Percentiles rank a stretch among this genome's conserved stretches.
Conservation (phyloP, 2,888 invertebrate species). For the Scelioninae gen. 1 region DNA sequence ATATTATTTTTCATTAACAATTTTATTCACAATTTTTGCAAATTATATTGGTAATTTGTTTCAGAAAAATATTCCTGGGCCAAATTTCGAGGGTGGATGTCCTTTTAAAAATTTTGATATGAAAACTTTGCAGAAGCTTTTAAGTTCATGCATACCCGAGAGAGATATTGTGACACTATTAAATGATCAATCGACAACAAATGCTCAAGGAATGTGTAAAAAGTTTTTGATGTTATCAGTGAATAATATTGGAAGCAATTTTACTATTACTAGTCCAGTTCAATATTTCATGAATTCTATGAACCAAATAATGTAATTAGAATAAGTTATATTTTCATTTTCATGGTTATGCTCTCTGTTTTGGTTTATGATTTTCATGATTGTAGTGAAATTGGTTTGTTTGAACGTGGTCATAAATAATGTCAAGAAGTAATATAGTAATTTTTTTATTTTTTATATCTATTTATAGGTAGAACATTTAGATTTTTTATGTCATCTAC, state of each 20-base stretch:
- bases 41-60: constrained; percentile 11
- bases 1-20: background rate
- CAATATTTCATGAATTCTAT: constrained; percentile 78
- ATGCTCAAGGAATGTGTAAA: constrained; percentile 77
- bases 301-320: constrained; percentile 43
- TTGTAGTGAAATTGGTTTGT: background rate
- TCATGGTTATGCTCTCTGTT: background rate
- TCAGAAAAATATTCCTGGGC: constrained; percentile 81
- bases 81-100: constrained; percentile 87
- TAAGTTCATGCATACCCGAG: constrained; percentile 77
- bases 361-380: background rate
- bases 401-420: too few species aligned
- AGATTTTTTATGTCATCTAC: too few species aligned
- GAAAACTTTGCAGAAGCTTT: constrained; percentile 75
- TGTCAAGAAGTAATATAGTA: too few species aligned
- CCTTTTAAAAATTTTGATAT: constrained; percentile 87
- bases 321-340: background rate
- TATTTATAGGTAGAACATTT: too few species aligned
- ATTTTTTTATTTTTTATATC: too few species aligned
- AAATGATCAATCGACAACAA: constrained; percentile 61
- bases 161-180: constrained; percentile 73
- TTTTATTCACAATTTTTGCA: background rate
- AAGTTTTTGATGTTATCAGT: constrained; percentile 75
- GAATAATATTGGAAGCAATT: constrained; percentile 65
- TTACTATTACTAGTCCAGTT: constrained; percentile 76